Conservation (phyloP, 1,140 invertebrate genomes). For the Drosophila malerkotliana region DNA sequence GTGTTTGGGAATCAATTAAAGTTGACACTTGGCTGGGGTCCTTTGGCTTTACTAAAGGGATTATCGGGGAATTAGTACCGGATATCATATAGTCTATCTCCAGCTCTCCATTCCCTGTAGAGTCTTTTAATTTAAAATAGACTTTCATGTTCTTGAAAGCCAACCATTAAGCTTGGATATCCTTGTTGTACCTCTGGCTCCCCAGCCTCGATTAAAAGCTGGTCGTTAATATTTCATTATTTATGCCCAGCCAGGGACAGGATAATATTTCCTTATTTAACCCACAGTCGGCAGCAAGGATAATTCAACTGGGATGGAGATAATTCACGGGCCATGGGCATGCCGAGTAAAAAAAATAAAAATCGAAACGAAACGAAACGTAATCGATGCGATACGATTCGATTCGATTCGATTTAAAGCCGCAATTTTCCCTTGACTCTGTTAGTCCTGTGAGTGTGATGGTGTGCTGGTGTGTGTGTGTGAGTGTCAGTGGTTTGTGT, state of each 20-base stretch:
- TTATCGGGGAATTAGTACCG: no score
- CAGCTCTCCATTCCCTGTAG: no score
- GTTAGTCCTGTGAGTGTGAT: background rate
- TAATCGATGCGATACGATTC: slow-evolving; percentile 8
- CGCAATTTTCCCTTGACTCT: slow-evolving; percentile 18
- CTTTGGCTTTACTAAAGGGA: no score
- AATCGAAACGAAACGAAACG: slow-evolving; percentile 1
- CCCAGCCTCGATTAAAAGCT: slow-evolving; percentile 2
- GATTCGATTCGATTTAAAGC: slow-evolving; percentile 32
- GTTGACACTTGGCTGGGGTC: no score
- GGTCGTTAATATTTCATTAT: background rate
- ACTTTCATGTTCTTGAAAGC: background rate
- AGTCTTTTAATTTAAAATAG: background rate
- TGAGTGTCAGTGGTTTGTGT: slow-evolving; percentile 25
- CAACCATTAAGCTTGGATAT: background rate
- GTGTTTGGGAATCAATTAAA: no score
- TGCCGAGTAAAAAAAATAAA: background rate
- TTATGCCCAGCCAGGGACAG: background rate
- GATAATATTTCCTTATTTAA: slow-evolving; percentile 6
- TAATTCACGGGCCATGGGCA: background rate
- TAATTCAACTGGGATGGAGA: background rate
- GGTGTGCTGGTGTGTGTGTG: background rate
- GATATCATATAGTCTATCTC: no score
- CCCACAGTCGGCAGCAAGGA: background rate
- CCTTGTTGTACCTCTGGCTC: background rate